Evolutionary conservation across 2,888 invertebrate genomes (phyloP).

Genomic region (Homarus gammarus): DNA sequence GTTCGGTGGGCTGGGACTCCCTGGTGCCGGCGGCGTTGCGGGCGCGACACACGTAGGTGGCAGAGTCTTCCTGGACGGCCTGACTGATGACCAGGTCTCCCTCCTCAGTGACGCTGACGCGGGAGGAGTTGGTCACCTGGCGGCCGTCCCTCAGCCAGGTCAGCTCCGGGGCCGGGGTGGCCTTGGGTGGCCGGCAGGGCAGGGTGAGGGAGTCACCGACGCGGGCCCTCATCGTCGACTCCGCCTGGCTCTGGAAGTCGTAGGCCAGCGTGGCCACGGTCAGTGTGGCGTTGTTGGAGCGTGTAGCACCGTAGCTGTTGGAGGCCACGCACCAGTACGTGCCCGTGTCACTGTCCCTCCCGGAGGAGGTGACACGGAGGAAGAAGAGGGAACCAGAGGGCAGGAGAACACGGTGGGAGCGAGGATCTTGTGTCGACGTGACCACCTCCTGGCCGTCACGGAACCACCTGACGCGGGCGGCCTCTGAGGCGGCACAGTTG

Average conservation of each 20-base stretch:
- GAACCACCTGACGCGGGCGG: constrained; percentile 96
- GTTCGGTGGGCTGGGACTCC: constrained; percentile 86
- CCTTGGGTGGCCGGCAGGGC: constrained; percentile 96
- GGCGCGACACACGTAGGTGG: constrained; percentile 94
- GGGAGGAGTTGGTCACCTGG: constrained; percentile 76
- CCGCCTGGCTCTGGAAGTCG: constrained; percentile 94
- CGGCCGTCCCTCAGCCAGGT: constrained; percentile 89
- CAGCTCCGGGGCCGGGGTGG: constrained; percentile 95
- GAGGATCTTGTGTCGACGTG: constrained; percentile 77
- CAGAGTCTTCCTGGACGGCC: constrained; percentile 92
- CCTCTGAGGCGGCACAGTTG: constrained; percentile 98
- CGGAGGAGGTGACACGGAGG: constrained; percentile 93
- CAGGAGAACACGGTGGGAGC: constrained; percentile 89
- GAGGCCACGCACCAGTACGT: constrained; percentile 98
- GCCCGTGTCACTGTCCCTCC: constrained; percentile 83
- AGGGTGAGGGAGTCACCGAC: constrained; percentile 93
- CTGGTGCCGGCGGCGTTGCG: constrained; percentile 94
- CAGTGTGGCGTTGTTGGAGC: constrained; percentile 95
- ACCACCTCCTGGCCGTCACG: constrained; percentile 87
- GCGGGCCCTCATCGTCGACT: constrained; percentile 92
- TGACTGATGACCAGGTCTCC: constrained; percentile 94
- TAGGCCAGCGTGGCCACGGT: constrained; percentile 97
- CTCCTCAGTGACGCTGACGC: constrained; percentile 88
- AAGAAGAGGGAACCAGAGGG: constrained; percentile 96
- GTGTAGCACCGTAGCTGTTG: constrained; percentile 92